A percentile compares a stretch with the other conserved stretches of the same genome.
Evolutionary conservation across 2,113 vertebrate species (phyloP).

Genomic region (Sinocyclocheilus anophthalmus): DNA sequence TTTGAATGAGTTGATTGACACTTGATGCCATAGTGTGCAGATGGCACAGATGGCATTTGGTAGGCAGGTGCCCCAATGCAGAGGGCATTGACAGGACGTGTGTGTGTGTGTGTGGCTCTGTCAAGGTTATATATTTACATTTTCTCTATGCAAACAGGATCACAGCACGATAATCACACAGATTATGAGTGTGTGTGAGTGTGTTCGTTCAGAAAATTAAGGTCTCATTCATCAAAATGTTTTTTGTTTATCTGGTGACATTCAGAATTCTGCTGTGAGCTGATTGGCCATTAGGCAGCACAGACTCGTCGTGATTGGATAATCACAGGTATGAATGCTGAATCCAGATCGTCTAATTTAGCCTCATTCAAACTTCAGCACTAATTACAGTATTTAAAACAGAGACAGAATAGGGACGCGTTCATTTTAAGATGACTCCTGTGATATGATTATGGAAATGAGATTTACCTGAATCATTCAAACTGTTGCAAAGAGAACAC

Average conservation of each 20-base stretch:
- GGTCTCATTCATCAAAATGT: constrained; percentile 49
- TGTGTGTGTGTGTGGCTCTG: constrained; percentile 33
- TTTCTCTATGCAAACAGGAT: not conserved
- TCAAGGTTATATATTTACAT: constrained; percentile 32
- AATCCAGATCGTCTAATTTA: not conserved
- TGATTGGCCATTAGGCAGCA: constrained; percentile 34
- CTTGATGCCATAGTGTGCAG: constrained; percentile 41
- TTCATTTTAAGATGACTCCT: not conserved
- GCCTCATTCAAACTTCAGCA: not conserved
- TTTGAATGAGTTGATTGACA: constrained; percentile 41
- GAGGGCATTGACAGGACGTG: constrained; percentile 21
- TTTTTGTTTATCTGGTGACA: constrained; percentile 28
- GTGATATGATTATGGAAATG: not conserved
- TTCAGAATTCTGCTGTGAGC: not conserved
- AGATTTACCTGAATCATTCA: constrained; percentile 5
- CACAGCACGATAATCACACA: not conserved
- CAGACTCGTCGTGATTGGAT: constrained; percentile 14
- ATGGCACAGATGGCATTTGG: constrained; percentile 50
- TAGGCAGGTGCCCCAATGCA: constrained; percentile 32
- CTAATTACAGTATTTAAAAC: constrained; percentile 9
- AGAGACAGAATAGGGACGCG: not conserved
- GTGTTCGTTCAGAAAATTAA: constrained; percentile 42
- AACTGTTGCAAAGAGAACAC: not conserved
- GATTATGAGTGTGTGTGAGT: not conserved
- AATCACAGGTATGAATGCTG: constrained; percentile 20